phyloP scores from a whole-genome alignment of 2,888 invertebrate genomes.

The Tenthredo amoena region DNA sequence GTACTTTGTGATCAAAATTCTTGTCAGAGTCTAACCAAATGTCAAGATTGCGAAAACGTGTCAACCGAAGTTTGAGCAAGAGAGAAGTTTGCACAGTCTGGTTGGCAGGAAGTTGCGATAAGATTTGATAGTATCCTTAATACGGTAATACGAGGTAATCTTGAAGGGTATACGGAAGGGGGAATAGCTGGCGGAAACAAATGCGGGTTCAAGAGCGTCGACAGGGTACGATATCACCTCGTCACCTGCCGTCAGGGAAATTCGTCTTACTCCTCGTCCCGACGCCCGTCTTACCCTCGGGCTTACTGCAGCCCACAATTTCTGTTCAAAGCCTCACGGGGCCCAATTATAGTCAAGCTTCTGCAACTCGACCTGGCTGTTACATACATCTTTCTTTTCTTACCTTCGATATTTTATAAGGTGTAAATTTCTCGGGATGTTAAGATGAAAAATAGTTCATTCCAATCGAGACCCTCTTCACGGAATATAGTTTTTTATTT shows the following conservation, averaged over 20 bases:
- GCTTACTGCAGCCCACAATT: conserved; percentile 35
- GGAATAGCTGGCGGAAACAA: conserved; percentile 24
- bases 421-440: background rate
- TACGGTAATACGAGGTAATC: conserved; percentile 47
- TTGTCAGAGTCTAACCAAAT: background rate
- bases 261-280: conserved; percentile 34
- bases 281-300: conserved; percentile 2
- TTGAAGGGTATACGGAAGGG: conserved; percentile 24
- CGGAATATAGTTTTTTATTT: too few relatives aligned
- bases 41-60: conserved; percentile 14
- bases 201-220: conserved; percentile 49
- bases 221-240: conserved; percentile 45
- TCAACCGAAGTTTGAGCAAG: background rate
- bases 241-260: conserved; percentile 44
- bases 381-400: background rate
- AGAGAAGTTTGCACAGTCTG: conserved; percentile 33
- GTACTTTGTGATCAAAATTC: background rate
- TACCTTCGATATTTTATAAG: background rate
- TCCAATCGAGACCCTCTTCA: too few relatives aligned
- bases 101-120: conserved; percentile 41
- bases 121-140: conserved; percentile 45
- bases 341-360: conserved; percentile 33
- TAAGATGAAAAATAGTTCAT: too few relatives aligned
- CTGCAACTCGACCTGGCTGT: conserved; percentile 19
- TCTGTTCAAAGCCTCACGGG: conserved; percentile 37